A percentile compares a stretch with the other conserved stretches of the same genome.
Evolutionary conservation across 1,140 invertebrate species (phyloP).

Genomic region (Anagrus nilaparvatae): DNA sequence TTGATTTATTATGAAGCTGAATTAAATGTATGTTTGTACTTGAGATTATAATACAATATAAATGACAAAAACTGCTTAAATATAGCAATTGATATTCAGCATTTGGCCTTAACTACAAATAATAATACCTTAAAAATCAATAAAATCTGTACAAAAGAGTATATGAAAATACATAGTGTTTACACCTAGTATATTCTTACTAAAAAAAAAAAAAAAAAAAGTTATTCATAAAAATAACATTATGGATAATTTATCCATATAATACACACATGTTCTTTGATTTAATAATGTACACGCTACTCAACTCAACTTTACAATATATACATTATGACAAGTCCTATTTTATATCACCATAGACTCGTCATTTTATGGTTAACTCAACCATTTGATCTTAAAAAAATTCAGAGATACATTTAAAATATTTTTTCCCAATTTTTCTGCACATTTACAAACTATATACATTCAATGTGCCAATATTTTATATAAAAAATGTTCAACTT

Average conservation of each 20-base stretch:
- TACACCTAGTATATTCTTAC: conserved; percentile 25
- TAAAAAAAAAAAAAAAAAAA: conserved; percentile 23
- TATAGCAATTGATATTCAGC: conserved; percentile 30
- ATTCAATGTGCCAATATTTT: too few relatives aligned
- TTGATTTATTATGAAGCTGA: conserved; percentile 38
- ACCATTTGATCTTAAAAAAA: too few relatives aligned
- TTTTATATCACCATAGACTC: conserved; percentile 30
- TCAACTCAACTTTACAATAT: conserved; percentile 37
- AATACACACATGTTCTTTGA: conserved; percentile 14
- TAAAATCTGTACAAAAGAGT: conserved; percentile 29
- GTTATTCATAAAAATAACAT: conserved; percentile 16
- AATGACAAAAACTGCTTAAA: conserved; percentile 37
- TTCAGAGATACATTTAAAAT: too few relatives aligned
- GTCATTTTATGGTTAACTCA: too few relatives aligned
- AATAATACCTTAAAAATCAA: conserved; percentile 25
- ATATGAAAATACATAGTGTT: too few relatives aligned
- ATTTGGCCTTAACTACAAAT: conserved; percentile 32
- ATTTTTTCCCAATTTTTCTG: too few relatives aligned
- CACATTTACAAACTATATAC: too few relatives aligned
- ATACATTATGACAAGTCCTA: conserved; percentile 37
- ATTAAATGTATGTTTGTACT: conserved; percentile 39
- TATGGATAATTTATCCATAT: conserved; percentile 27
- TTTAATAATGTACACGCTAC: conserved; percentile 16
- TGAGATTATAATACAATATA: conserved; percentile 39
- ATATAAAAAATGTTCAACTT: too few relatives aligned